Conservation (phyloP, 2,113 vertebrate genomes). For the Thunnus thynnus region DNA sequence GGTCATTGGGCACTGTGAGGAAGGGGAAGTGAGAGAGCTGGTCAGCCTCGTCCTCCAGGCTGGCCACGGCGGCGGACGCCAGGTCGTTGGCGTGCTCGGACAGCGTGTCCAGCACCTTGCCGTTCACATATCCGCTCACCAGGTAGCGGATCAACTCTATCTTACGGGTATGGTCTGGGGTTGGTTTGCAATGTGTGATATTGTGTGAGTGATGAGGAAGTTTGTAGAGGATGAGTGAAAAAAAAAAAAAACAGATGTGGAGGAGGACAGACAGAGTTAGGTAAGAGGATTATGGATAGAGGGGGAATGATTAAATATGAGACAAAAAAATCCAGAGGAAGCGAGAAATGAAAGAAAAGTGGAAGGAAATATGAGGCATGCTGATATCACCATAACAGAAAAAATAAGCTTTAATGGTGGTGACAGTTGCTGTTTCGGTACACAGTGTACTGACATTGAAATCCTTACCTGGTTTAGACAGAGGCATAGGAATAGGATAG, state of each 20-base stretch:
- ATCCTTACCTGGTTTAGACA: conserved; percentile 95
- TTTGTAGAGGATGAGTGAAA: conserved; percentile 16
- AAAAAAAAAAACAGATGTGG: conserved; percentile 37
- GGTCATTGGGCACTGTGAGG: conserved; percentile 88
- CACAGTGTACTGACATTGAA: background rate
- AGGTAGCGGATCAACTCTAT: conserved; percentile 93
- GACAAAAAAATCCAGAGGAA: conserved; percentile 64
- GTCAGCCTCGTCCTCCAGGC: conserved; percentile 91
- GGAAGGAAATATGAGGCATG: conserved; percentile 78
- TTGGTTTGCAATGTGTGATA: conserved; percentile 4
- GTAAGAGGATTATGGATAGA: conserved; percentile 56
- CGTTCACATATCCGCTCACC: conserved; percentile 92
- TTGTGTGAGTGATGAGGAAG: conserved; percentile 21
- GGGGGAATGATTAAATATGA: conserved; percentile 44
- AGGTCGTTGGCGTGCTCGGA: conserved; percentile 93
- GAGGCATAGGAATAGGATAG: conserved; percentile 97
- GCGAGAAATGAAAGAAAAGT: conserved; percentile 72
- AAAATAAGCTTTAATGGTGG: conserved; percentile 26
- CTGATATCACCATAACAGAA: conserved; percentile 53
- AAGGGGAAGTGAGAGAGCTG: conserved; percentile 91
- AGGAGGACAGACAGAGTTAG: conserved; percentile 47
- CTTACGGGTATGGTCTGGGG: conserved; percentile 92
- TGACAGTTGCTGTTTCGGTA: conserved; percentile 3
- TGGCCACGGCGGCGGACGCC: conserved; percentile 90
- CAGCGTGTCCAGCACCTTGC: conserved; percentile 89